Base-by-base conservation (phyloP, 2,113 vertebrate genomes). In the Mixornis gularis region DNA sequence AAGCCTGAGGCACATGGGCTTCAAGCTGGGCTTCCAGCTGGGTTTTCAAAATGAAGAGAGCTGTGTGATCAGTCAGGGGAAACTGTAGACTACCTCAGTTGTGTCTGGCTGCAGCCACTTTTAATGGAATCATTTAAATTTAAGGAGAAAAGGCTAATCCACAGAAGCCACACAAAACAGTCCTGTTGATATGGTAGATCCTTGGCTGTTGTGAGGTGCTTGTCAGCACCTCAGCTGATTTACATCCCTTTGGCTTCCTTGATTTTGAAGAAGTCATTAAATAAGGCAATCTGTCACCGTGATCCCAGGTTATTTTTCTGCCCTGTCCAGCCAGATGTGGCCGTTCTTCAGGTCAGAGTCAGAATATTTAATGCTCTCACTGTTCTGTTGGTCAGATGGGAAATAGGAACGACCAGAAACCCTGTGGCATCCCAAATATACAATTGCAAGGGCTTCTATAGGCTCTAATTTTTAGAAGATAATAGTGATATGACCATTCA, bases 71-170 rank as follows among this genome's bases (percentile, higher is more conserved):
- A 36, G 63, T 41, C 13, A 1, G 48, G 53, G 62, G 43, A 43
- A 90, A 40, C 48, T 48, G 52, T 1, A 71, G 78, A 34, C 44
- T 70, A 14, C 48, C 26, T 4, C 81, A 21, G 51, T 24, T 49
- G 10, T 68, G 52, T 70, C 60, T 68, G 55, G 22, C 56, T 86
- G 49, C 40, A 68, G 36, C 40, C 64, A 66, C 29, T 83, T 95
- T 55, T 81, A 78, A 79, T 36, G 30, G 52, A 82, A 72, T 76
- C 4, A 72, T 85, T 85, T 87, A 81, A 87, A 89, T 65, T 69
- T 81, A 87, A 82, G 73, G 84, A 92, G 70, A 58, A 89, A 92
- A 91, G 21, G n/a, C 58, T 79, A 85, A 90, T 92, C 70, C 30
- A 48, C 73, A n/a, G 40, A 62, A 70, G 30, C 85, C 77, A 55